These are phyloP conservation scores for Anarrhichthys ocellatus DNA, from an alignment of 2,113 vertebrate species.

Conservation along the genomic window DNA sequence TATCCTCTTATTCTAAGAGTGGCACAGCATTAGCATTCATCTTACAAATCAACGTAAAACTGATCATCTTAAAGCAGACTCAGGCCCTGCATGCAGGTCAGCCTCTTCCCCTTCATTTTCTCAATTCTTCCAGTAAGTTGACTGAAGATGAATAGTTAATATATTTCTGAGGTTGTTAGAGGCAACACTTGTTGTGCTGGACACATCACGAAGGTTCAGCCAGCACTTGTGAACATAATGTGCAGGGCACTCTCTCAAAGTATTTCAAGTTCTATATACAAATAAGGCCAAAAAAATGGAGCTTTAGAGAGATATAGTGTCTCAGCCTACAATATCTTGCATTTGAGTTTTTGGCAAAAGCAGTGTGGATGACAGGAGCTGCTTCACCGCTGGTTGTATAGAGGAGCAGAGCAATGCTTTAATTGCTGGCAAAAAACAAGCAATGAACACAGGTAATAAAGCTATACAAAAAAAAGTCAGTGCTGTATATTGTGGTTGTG, in stretches of 20 bases:
- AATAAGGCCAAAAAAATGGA: neutral
- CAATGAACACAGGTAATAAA: neutral
- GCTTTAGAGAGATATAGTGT: neutral
- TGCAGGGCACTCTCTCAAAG: neutral
- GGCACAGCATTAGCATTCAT: neutral
- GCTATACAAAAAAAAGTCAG: neutral
- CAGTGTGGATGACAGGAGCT: neutral
- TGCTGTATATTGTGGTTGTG: neutral
- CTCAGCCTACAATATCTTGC: neutral
- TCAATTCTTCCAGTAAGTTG: neutral
- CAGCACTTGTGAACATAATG: neutral
- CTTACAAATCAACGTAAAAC: neutral
- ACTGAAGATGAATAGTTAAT: neutral
- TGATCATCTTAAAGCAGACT: neutral
- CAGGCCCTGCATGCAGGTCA: neutral
- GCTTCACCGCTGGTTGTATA: neutral
- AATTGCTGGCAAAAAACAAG: neutral
- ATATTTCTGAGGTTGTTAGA: neutral
- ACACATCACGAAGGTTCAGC: neutral
- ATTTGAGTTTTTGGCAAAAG: slow-evolving; percentile 7
- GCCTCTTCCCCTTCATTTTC: neutral
- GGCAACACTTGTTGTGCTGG: neutral
- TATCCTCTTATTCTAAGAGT: neutral
- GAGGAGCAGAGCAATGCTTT: neutral
- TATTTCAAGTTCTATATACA: neutral